Evolutionary conservation across 1,140 invertebrate genomes (phyloP).

Genomic region (Drosophila pachea): DNA sequence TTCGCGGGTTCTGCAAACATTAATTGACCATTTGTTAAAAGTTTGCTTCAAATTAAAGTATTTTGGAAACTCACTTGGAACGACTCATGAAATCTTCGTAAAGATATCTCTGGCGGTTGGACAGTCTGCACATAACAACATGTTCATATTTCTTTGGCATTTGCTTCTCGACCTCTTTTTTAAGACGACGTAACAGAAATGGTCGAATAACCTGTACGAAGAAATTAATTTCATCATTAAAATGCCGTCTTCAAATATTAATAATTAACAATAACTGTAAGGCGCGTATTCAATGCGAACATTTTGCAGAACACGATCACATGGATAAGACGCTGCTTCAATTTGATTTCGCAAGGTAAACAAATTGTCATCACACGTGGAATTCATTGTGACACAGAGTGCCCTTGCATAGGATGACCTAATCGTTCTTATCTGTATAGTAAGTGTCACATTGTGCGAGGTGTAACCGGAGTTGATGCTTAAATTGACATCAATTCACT

Average conservation of each 20-base stretch:
- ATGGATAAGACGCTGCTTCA: conserved; percentile 56
- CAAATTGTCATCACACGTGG: conserved; percentile 68
- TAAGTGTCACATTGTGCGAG: conserved; percentile 35
- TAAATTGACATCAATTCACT: conserved; percentile 31
- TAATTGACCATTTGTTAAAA: not conserved
- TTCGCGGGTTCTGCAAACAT: conserved; percentile 91
- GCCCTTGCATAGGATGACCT: not conserved
- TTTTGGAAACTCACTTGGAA: conserved; percentile 87
- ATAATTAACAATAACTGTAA: conserved; percentile 26
- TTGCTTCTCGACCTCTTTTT: conserved; percentile 99
- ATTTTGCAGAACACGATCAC: conserved; percentile 26
- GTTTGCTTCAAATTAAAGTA: not conserved
- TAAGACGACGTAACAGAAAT: conserved; percentile 96
- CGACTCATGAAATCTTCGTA: conserved; percentile 99
- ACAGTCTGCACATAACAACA: conserved; percentile 96
- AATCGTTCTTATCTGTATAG: not conserved
- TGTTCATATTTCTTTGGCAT: conserved; percentile 99
- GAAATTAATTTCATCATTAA: conserved; percentile 19
- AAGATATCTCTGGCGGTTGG: conserved; percentile 97
- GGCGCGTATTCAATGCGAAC: conserved; percentile 47
- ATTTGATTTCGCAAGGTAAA: conserved; percentile 61
- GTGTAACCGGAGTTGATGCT: conserved; percentile 41
- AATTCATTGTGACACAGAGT: conserved; percentile 64
- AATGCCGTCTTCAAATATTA: not conserved
- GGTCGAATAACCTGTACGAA: conserved; percentile 92